A percentile compares a stretch with the other conserved stretches of the same genome.
phyloP scores from a whole-genome alignment of 2,888 invertebrate species.

The Synanthedon myopaeformis region DNA sequence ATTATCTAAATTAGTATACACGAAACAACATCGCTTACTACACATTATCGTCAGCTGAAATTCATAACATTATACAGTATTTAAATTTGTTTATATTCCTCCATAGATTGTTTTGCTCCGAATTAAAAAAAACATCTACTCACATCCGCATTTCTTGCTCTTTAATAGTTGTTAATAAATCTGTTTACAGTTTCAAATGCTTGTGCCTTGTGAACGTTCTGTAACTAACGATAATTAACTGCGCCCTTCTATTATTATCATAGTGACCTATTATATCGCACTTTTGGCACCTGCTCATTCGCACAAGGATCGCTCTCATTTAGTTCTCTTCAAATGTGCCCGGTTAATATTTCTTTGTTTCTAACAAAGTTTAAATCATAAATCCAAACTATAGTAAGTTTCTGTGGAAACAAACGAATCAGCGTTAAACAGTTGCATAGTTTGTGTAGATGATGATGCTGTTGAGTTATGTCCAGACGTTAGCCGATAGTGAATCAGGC shows the following conservation, averaged over 20 bases:
- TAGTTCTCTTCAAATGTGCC: not conserved
- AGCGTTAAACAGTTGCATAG: not conserved
- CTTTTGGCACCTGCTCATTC: constrained; percentile 13
- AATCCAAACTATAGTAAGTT: not conserved
- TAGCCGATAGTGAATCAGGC: constrained; percentile 4
- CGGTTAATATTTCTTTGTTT: not conserved
- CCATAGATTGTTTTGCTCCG: constrained; percentile 19
- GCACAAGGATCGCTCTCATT: not conserved
- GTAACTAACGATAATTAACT: constrained; percentile 35
- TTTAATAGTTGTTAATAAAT: constrained; percentile 33
- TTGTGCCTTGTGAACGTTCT: constrained; percentile 20
- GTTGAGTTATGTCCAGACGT: not conserved
- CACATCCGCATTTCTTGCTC: constrained; percentile 19
- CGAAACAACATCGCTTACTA: constrained; percentile 25
- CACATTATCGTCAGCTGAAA: constrained; percentile 26
- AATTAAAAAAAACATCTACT: constrained; percentile 2
- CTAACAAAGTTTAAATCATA: not conserved
- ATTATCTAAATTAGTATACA: constrained; percentile 44
- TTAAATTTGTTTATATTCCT: constrained; percentile 26
- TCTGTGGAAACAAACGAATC: not conserved
- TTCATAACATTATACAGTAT: constrained; percentile 15
- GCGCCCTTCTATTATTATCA: constrained; percentile 32
- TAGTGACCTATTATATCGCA: constrained; percentile 25
- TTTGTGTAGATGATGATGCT: not conserved
- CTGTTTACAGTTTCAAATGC: constrained; percentile 30